Percentiles rank a stretch among this genome's conserved stretches.
phyloP scores from a whole-genome alignment of 2,888 invertebrate species.

The Chironomus tentans region DNA sequence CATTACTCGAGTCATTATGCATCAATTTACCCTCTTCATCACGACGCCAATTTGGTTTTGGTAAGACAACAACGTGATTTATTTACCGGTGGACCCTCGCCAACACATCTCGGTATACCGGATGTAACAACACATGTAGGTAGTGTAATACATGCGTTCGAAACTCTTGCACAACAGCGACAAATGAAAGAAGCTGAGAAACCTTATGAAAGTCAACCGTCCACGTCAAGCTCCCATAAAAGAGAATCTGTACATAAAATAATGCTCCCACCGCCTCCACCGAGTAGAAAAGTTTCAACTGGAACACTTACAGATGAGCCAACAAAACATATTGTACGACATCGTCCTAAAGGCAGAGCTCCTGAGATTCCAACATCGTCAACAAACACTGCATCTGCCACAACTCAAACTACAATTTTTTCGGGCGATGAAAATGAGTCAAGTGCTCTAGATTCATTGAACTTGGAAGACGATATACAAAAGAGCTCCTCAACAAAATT shows the following conservation, averaged over 20 bases:
- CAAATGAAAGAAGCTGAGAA: constrained; percentile 32
- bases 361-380: constrained; percentile 25
- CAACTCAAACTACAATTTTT: background rate
- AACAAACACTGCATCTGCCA: constrained; percentile 23
- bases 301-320: background rate
- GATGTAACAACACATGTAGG: constrained; percentile 41
- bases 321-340: constrained; percentile 9
- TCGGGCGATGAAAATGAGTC: constrained; percentile 17
- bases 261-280: constrained; percentile 24
- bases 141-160: constrained; percentile 41
- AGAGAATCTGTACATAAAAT: background rate
- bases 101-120: constrained; percentile 37
- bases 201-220: constrained; percentile 27
- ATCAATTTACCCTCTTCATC: constrained; percentile 8
- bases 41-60: constrained; percentile 36
- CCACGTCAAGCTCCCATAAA: background rate
- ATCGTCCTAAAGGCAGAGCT: constrained; percentile 16
- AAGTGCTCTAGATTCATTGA: constrained; percentile 15
- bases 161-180: constrained; percentile 37
- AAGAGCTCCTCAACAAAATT: background rate
- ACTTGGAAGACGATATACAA: constrained; percentile 34
- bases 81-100: constrained; percentile 36
- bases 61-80: constrained; percentile 40
- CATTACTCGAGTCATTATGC: constrained; percentile 10
- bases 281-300: background rate